Base-by-base conservation (phyloP, 2,888 invertebrate species). In the Drosophila infuscata region DNA sequence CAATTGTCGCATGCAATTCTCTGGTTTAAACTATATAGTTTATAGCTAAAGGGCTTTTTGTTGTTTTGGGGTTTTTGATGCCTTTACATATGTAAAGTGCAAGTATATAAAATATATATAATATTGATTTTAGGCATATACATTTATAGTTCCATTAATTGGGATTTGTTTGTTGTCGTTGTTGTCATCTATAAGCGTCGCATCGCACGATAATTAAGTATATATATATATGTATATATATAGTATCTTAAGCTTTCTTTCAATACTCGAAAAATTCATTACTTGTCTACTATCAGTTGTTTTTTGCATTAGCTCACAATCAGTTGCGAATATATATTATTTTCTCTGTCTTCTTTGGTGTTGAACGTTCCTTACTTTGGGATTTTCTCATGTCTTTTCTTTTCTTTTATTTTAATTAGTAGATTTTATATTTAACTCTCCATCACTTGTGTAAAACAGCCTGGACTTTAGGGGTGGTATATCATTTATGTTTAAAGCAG, bases 51-150 rank as follows among this genome's bases (percentile, higher is more conserved):
- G 38, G 49, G 30, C 20, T 61, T 38, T 35, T 59, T 63, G 53
- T 68, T 41, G 48, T 69, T 57, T 56, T 30, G 17, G 61, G 36
- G 15, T 63, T 70, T 71, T 70, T 71, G 70, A 72, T 74, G 70
- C 64, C 69, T 75, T 74, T 81, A 71, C 74, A 77, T 81, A 66
- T 68, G 60, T 65, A 46, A 63, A 74, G 82, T 82, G 83, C 74
- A 70, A 67, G 70, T 89, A 89, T 85, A 85, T 79, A 85, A 85
- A 89, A 85, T 56, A 56, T 56, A 89, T 89, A 85, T 80, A 72
- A 74, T 76, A 62, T 65, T 65, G 20, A 69, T 77, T 79, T 77
- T 49, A 68, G 61, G 62, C 79, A 70, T 78, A 71, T 80, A 70
- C 70, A 71, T 78, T 57, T 72, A 72, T 63, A 83, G 66, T 71